phyloP scores from a whole-genome alignment of 2,888 invertebrate genomes.

The Sminthurides aquaticus region DNA sequence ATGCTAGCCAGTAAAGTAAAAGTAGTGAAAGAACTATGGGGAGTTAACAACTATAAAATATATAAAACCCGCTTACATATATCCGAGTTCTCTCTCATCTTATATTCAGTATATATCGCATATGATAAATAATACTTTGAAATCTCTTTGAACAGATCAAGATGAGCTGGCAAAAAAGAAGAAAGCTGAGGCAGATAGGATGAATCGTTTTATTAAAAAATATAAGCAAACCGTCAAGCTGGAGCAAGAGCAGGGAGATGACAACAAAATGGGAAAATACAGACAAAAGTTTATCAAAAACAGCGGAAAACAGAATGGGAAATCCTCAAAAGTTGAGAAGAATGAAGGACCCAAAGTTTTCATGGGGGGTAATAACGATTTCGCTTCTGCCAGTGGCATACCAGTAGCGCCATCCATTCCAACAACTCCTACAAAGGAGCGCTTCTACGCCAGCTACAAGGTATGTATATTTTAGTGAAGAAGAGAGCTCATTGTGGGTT shows the following conservation, averaged over 20 bases:
- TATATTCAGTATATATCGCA: no score
- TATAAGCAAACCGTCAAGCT: conserved; percentile 55
- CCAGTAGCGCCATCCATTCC: conserved; percentile 34
- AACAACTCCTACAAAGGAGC: conserved; percentile 45
- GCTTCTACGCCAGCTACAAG: conserved; percentile 54
- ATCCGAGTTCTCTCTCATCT: no score
- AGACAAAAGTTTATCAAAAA: conserved; percentile 31
- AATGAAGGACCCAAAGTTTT: conserved; percentile 32
- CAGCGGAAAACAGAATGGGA: conserved; percentile 12
- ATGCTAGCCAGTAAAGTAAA: no score
- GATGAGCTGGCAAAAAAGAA: conserved; percentile 48
- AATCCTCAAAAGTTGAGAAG: conserved; percentile 15
- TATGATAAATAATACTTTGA: no score
- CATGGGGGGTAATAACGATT: conserved; percentile 36
- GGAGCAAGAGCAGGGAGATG: conserved; percentile 49
- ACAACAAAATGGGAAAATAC: conserved; percentile 32
- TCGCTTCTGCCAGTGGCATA: conserved; percentile 36
- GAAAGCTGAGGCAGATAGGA: conserved; percentile 56
- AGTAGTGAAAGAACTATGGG: no score
- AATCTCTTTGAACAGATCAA: conserved; percentile 17
- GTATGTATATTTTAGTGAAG: no score
- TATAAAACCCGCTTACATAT: no score
- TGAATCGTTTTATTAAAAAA: conserved; percentile 57
- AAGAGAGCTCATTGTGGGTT: no score
- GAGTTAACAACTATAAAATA: no score